Evolutionary conservation across 1,140 invertebrate species (phyloP).

Genomic region (Venustaconcha ellipsiformis): DNA sequence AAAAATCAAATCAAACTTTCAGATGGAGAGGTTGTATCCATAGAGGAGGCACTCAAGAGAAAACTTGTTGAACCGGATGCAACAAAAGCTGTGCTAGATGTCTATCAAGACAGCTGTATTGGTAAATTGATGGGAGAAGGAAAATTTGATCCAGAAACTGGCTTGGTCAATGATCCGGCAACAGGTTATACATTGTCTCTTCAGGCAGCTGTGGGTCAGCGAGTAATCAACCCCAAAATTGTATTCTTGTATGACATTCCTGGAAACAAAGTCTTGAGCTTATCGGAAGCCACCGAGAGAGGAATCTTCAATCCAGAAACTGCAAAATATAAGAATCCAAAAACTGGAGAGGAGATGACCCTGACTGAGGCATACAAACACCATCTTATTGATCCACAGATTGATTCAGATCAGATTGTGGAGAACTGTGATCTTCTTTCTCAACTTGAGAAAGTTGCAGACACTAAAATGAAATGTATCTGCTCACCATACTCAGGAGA

Average conservation of each 20-base stretch:
- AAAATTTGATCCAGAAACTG: slow-evolving; percentile 80
- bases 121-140: slow-evolving; percentile 77
- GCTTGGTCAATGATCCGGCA: slow-evolving; percentile 77
- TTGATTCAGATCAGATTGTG: slow-evolving; percentile 50
- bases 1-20: slow-evolving; percentile 62
- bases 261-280: slow-evolving; percentile 47
- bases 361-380: slow-evolving; percentile 51
- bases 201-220: slow-evolving; percentile 81
- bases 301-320: slow-evolving; percentile 52
- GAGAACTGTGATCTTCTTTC: slow-evolving; percentile 47
- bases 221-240: slow-evolving; percentile 80
- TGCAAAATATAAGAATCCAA: slow-evolving; percentile 51
- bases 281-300: slow-evolving; percentile 52
- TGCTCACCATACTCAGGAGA: slow-evolving; percentile 37
- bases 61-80: slow-evolving; percentile 90
- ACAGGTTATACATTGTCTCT: slow-evolving; percentile 57
- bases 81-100: slow-evolving; percentile 69
- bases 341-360: slow-evolving; percentile 51
- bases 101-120: slow-evolving; percentile 53
- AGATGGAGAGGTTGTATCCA: slow-evolving; percentile 72
- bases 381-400: slow-evolving; percentile 47
- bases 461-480: slow-evolving; percentile 45
- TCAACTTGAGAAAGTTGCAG: slow-evolving; percentile 44
- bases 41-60: slow-evolving; percentile 85
- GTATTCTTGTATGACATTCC: slow-evolving; percentile 58